Evolutionary conservation across 1,140 invertebrate genomes (phyloP), one percentile per base, ranked within the genome.

Genomic region (Matsumurasca onukii): DNA sequence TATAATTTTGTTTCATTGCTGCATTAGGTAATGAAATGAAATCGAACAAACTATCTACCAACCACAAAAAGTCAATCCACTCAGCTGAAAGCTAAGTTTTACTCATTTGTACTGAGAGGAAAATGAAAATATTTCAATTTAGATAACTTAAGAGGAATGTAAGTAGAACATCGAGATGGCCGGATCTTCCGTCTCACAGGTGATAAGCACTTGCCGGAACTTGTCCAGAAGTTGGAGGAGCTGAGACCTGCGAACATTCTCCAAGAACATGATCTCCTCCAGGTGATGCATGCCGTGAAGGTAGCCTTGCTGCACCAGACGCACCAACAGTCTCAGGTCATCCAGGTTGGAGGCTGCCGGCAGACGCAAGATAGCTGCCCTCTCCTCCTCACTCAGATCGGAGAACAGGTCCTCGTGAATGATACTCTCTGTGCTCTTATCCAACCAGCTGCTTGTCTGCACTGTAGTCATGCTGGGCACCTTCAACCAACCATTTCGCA

Each of bases 201-300:
- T 94, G 31, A 98, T 89, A n/a, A 98, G 82, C 52, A 98, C 89
- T 74, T 94, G n/a, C 62, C 93, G 85, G 81, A 98, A 98, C 78
- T 98, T 98, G 77, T 98, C 95, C 0, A 98, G 80, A 20, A 98
- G 80, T 73, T 96, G 91, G 71, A 95, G 80, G 15, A 98, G 79
- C 77, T 97, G 92, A 1, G 94, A 95, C 67, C 95, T 83, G 17
- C 90, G 84, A 22, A 98, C 84, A 79, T 98, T 97, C 80, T 97
- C 95, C 78, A 94, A 88, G 79, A 94, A 98, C 95, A 98, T 98
- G 65, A 98, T 98, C 77, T 98, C 95, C 81, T 98, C 97, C 3
- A 98, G 78, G 80, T 98, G 97, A 81, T 95, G 90, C 68, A 89
- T 86, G 3, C 96, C 96, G 69, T 91, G 86, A 74, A 98, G 95